phyloP scores from a whole-genome alignment of 2,113 vertebrate genomes.

The Poecile atricapillus region DNA sequence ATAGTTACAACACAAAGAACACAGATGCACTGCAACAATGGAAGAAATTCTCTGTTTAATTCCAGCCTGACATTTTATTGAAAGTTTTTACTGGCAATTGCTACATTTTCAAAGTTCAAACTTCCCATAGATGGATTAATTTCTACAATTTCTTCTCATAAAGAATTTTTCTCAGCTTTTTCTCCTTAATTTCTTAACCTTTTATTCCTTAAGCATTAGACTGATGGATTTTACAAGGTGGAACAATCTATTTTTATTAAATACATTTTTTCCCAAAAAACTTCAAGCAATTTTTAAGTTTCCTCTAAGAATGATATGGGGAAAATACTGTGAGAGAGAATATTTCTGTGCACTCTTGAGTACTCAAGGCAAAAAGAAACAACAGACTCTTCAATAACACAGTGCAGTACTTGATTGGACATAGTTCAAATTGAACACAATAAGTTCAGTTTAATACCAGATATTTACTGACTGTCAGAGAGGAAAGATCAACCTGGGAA shows the following conservation, averaged over 20 bases:
- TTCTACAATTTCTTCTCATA: not conserved
- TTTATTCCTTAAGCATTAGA: not conserved
- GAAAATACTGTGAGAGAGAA: not conserved
- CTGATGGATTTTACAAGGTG: not conserved
- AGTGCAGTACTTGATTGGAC: not conserved
- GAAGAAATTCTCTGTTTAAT: not conserved
- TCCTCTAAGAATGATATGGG: not conserved
- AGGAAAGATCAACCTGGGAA: not conserved
- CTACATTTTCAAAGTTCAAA: not conserved
- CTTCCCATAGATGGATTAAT: not conserved
- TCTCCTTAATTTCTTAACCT: not conserved
- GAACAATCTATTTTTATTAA: not conserved
- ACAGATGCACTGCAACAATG: not conserved
- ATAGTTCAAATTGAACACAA: not conserved
- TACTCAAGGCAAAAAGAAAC: not conserved
- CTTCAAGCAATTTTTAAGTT: not conserved
- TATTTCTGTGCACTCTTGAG: not conserved
- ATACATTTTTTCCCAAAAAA: not conserved
- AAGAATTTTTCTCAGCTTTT: not conserved
- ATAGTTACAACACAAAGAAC: too few species aligned
- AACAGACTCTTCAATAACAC: not conserved
- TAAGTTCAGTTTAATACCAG: not conserved
- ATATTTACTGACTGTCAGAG: not conserved
- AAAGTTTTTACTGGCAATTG: not conserved
- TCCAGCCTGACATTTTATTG: not conserved